Evolutionary conservation across 2,113 vertebrate species (phyloP).

Genomic region (Lanius collurio): DNA sequence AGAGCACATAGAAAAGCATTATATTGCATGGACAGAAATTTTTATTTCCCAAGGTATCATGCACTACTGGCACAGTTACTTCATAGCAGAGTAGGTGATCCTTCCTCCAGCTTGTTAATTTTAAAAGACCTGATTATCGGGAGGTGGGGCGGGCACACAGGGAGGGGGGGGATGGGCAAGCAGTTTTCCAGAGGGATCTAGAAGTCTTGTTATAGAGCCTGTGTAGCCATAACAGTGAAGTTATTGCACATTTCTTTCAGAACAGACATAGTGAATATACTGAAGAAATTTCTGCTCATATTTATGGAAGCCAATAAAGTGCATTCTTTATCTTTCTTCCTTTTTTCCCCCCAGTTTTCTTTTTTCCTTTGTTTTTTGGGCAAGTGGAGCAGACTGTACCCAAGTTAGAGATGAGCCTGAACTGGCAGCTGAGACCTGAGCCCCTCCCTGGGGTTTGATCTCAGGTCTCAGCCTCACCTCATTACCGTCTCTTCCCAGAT

Average conservation of each 20-base stretch:
- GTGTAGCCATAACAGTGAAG: constrained; percentile 15
- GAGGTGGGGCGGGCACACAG: not conserved
- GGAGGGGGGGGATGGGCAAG: not conserved
- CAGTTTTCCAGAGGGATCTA: constrained; percentile 16
- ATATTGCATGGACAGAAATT: constrained; percentile 46
- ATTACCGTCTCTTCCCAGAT: not conserved
- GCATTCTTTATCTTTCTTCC: not conserved
- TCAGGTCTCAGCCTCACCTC: not conserved
- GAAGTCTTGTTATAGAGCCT: constrained; percentile 41
- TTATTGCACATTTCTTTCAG: constrained; percentile 48
- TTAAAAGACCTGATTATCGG: not conserved
- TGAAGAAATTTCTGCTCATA: not conserved
- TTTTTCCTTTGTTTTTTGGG: constrained; percentile 35
- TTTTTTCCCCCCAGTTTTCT: not conserved
- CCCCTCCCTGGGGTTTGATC: not conserved
- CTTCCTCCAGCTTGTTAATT: constrained; percentile 45
- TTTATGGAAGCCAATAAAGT: not conserved
- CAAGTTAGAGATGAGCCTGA: constrained; percentile 61
- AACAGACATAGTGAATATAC: not conserved
- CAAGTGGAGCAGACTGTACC: constrained; percentile 60
- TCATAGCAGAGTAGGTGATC: constrained; percentile 29
- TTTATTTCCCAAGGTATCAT: constrained; percentile 46
- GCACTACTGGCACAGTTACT: constrained; percentile 36
- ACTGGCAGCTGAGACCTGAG: not conserved
- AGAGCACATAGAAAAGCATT: constrained; percentile 52